Base-by-base conservation (phyloP, 2,888 invertebrate species). In the Drosophila prolongata region DNA sequence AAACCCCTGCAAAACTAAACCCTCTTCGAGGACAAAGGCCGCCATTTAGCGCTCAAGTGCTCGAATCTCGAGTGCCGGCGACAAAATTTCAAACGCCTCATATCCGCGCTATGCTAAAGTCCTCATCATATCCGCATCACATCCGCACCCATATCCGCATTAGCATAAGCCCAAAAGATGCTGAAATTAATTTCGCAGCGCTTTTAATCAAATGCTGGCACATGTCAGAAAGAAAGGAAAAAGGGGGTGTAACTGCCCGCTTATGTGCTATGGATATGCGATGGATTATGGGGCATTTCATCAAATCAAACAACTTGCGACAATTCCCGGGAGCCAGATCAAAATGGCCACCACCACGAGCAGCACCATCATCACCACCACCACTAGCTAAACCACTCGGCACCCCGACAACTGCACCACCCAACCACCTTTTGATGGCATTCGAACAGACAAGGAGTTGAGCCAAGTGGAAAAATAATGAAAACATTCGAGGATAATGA, bases 391-490 rank as follows among this genome's bases (percentile, higher is more conserved):
- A 46, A 30, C 30, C 46, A 60, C 38, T 30, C 58, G 27, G 13
- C 13, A 34, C 40, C 16, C 49, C 62, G 30, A 8, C 8, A 30
- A 40, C 53, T 38, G n/a, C 49, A 61, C 46, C 57, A 44, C 38
- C 50, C n/a, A 47, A 13, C 44, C 52, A 68, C 84, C 89, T 80
- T 89, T 89, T 86, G 89, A 84, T 85, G 90, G 88, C 89, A 90
- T 90, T 90, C 85, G 80, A 90, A 90, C 86, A 89, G 90, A 90
- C 90, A 90, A 90, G 90, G 83, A 89, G 87, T 89, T 90, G 90
- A 90, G 79, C 90, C 91, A 89, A 89, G 90, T 90, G 90, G 90
- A 89, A 90, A 90, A 90, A 90, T 90, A 90, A 90, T 90, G 90
- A 90, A 90, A 90, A 90, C 90, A 90, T 89, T 90, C 82, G 80